These are phyloP conservation scores for Heteronetta atricapilla DNA, from an alignment of 2,113 vertebrate genomes.

Conservation along the genomic window DNA sequence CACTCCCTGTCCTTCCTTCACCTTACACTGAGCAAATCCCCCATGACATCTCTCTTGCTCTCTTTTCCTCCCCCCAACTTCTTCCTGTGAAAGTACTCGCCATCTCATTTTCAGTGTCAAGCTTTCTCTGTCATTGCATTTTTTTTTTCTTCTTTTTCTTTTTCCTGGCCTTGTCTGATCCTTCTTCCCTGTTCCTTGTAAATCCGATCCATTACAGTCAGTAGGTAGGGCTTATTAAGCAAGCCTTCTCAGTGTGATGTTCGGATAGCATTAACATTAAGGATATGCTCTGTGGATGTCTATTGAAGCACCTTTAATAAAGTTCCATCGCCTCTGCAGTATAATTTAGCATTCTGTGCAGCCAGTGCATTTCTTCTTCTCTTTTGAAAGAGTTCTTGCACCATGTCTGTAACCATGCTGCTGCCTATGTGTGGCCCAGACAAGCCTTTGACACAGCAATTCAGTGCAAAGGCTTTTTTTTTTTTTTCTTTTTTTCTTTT, in stretches of 20 bases:
- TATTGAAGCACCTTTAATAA: neutral
- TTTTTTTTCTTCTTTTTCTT: neutral
- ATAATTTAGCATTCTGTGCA: neutral
- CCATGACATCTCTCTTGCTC: neutral
- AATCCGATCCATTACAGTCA: neutral
- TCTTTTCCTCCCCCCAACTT: neutral
- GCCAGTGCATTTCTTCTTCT: neutral
- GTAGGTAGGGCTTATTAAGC: neutral
- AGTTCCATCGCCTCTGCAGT: neutral
- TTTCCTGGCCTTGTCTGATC: neutral
- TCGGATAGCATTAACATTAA: neutral
- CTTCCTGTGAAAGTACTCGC: neutral
- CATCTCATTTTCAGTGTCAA: neutral
- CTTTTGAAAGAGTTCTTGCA: neutral
- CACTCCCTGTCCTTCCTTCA: neutral
- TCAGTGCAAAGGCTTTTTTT: neutral
- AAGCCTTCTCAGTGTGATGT: neutral
- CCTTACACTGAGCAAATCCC: neutral
- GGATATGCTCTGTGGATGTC: neutral
- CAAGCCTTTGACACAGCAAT: neutral
- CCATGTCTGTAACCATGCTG: neutral
- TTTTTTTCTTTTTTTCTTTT: neutral
- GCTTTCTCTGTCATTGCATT: neutral
- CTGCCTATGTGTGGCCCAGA: constrained; percentile 20
- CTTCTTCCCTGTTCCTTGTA: neutral